Conservation (phyloP, 2,113 vertebrate species). For the Notothenia coriiceps region DNA sequence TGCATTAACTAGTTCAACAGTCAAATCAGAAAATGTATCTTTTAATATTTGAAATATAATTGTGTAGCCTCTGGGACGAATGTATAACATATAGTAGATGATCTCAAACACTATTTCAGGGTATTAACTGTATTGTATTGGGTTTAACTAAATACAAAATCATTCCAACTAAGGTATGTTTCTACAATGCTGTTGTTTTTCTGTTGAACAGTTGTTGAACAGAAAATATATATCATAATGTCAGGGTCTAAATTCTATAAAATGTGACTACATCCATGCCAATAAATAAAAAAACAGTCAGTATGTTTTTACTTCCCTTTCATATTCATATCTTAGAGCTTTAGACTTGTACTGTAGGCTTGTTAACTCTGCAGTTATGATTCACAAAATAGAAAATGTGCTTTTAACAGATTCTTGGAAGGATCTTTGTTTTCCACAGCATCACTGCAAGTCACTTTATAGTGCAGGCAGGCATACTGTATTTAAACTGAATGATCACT, state of each 20-base stretch:
- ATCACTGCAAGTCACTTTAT: constrained; percentile 17
- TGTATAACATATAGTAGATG: neutral
- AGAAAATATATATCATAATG: neutral
- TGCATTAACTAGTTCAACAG: constrained; percentile 13
- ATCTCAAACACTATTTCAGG: neutral
- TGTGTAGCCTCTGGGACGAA: neutral
- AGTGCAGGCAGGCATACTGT: constrained; percentile 24
- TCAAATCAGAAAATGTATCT: neutral
- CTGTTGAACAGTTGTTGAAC: neutral
- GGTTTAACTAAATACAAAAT: neutral
- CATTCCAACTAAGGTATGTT: neutral
- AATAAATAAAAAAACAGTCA: neutral
- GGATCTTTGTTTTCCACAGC: constrained; percentile 34
- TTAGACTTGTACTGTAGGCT: neutral
- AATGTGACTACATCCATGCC: neutral
- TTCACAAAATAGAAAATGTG: constrained; percentile 17
- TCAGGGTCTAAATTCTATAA: neutral
- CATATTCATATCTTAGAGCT: neutral
- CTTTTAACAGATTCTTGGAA: constrained; percentile 20
- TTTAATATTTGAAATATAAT: neutral
- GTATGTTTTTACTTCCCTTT: neutral
- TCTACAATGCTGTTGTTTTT: neutral
- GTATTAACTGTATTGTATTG: neutral
- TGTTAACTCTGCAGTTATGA: constrained; percentile 28
- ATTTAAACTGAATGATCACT: constrained; percentile 17